Base-by-base conservation (phyloP, 2,113 vertebrate genomes). In the Dunckerocampus dactyliophorus region DNA sequence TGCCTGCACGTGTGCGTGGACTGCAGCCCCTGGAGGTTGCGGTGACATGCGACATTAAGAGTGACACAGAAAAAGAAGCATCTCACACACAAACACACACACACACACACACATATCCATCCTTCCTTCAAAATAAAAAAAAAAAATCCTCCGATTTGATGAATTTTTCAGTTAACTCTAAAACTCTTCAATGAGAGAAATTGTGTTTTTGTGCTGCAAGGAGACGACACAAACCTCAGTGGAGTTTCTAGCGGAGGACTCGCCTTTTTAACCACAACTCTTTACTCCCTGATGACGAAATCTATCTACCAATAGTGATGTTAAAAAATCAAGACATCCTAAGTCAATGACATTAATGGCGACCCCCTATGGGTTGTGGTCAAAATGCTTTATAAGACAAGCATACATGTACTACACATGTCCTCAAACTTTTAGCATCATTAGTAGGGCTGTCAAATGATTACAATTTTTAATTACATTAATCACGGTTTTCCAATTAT, bases 61-160 rank as follows among this genome's bases (percentile, higher is more conserved):
- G 77, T 80, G 85, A 83, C 84, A 86, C 81, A 87, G 80, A 88
- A 86, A 34, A 82, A 78, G 68, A 76, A 72, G 77, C 73, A 82
- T 84, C 49, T 45, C 12, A 46, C 34, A 37, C 59, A 52, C 65
- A 49, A 16, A 47, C n/a, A 55, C 48, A 50, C 39, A 34, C 17
- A 21, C 12, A 42, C 14, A 48, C 48, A 37, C 20, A 48, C 52
- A 22, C 46, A 15, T 50, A 48, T 34, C 43, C 39, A 48, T 51
- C 48, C 39, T 39, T 39, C 13, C 17, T 28, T 17, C 49, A 34
- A 50, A 60, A 37, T 45, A 58, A 19, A 49, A 65, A 49, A 62
- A 58, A 80, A 19, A 71, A 64, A 71, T 43, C 49, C 31, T 74
- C 60, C 80, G 64, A 67, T 72, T 72, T 71, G 45, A 86, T 87